These are phyloP conservation scores for Palythoa grandiflora DNA, from an alignment of 92 coral and sea anemone species.

Conservation along the genomic window DNA sequence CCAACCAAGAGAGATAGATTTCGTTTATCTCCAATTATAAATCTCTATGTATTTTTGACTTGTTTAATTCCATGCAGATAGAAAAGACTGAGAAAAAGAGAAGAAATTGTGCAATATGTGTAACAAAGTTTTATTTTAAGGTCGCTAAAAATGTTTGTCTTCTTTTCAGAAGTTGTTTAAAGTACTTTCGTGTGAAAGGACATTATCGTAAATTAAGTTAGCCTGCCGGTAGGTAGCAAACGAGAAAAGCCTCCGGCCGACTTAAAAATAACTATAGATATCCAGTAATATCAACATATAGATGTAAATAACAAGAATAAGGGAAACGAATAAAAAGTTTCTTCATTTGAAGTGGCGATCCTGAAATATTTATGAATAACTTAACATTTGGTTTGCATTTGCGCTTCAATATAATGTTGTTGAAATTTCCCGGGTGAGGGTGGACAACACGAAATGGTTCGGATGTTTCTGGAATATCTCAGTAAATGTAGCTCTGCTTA, in stretches of 20 bases:
- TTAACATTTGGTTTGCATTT: not conserved
- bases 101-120: not conserved
- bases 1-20: not conserved
- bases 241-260: not conserved
- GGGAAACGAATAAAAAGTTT: not conserved
- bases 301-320: slow-evolving; percentile 10
- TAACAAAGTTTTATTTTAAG: slow-evolving; percentile 5
- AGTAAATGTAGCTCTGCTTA: too few species aligned
- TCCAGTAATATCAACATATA: not conserved
- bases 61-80: not conserved
- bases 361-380: not conserved
- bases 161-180: slow-evolving; percentile 42
- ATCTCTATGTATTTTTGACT: not conserved
- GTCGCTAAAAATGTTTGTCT: slow-evolving; percentile 18
- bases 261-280: not conserved
- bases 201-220: not conserved
- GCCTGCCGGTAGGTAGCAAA: not conserved
- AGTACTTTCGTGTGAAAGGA: slow-evolving; percentile 49
- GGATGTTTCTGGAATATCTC: too few species aligned
- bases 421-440: too few species aligned
- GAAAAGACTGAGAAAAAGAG: not conserved
- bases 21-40: too few species aligned
- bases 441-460: too few species aligned
- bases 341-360: not conserved
- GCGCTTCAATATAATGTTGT: too few species aligned